These are phyloP conservation scores for Lycopodina hypogea DNA, from an alignment of 37 sponge, comb jelly and placozoan species.

Conservation along the genomic window DNA sequence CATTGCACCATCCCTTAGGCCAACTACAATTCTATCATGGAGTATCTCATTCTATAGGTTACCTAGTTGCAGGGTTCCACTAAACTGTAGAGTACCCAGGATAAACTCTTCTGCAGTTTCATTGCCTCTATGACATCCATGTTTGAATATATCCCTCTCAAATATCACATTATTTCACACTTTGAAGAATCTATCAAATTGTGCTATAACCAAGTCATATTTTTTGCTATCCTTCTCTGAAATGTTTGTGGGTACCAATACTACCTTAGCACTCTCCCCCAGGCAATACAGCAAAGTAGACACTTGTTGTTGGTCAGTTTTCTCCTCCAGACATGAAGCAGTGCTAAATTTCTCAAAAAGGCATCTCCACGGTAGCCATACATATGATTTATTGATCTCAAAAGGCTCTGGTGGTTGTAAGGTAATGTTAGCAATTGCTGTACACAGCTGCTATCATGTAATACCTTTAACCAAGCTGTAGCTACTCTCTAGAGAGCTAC, in stretches of 20 bases:
- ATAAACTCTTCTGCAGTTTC: constrained; percentile 22
- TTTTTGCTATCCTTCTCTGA: neutral
- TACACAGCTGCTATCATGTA: no score
- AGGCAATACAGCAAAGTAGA: neutral
- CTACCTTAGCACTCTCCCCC: neutral
- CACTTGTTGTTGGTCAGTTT: no score
- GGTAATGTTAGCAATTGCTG: no score
- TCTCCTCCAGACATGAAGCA: no score
- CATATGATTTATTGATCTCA: no score
- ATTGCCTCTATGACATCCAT: neutral
- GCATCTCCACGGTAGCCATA: no score
- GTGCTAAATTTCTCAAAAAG: no score
- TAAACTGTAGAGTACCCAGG: constrained; percentile 2
- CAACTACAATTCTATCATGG: constrained; percentile 1
- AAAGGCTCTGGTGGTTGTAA: no score
- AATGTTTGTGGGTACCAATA: neutral
- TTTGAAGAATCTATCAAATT: constrained; percentile 8
- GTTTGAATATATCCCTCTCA: constrained; percentile 11
- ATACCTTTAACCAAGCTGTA: no score
- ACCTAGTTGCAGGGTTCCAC: constrained; percentile 8
- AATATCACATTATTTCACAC: constrained; percentile 14
- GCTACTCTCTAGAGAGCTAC: no score
- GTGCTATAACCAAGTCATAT: neutral
- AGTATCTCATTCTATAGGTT: constrained; percentile 4
- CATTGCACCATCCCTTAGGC: neutral